Conservation (phyloP, 2,113 vertebrate genomes). For the Falco punctatus region DNA sequence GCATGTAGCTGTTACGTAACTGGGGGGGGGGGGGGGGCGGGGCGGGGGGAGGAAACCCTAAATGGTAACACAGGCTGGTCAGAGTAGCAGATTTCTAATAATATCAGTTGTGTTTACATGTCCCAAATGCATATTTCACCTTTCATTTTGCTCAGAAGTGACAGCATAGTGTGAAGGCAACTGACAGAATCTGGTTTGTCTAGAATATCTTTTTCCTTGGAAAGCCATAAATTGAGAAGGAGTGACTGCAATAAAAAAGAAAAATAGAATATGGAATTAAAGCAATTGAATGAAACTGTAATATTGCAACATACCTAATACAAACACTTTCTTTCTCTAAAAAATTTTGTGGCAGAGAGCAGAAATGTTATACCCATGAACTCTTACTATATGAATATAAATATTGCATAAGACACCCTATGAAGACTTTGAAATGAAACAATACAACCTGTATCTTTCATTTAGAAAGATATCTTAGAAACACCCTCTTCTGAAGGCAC, state of each 20-base stretch:
- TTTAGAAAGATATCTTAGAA: neutral
- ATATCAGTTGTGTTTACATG: neutral
- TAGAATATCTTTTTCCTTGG: slow-evolving; percentile 88
- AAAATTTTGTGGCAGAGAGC: neutral
- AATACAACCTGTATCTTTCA: neutral
- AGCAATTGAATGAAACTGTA: neutral
- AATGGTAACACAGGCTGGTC: neutral
- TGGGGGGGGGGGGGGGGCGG: no score
- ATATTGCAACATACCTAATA: neutral
- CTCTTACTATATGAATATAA: neutral
- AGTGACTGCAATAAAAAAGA: slow-evolving; percentile 79
- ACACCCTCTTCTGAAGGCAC: neutral
- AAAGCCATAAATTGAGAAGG: slow-evolving; percentile 90
- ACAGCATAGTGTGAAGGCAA: slow-evolving; percentile 85
- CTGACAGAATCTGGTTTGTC: slow-evolving; percentile 78
- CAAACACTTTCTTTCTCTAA: neutral
- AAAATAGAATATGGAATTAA: neutral
- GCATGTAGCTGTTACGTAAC: neutral
- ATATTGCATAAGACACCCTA: neutral
- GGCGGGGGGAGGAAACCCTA: fast-evolving
- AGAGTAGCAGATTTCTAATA: neutral
- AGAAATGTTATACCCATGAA: neutral
- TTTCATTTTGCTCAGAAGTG: slow-evolving; percentile 90
- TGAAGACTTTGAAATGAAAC: neutral
- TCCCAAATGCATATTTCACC: slow-evolving; percentile 69